Evolutionary conservation across 2,888 invertebrate species (phyloP).

Genomic region (Mesoligia furuncula): DNA sequence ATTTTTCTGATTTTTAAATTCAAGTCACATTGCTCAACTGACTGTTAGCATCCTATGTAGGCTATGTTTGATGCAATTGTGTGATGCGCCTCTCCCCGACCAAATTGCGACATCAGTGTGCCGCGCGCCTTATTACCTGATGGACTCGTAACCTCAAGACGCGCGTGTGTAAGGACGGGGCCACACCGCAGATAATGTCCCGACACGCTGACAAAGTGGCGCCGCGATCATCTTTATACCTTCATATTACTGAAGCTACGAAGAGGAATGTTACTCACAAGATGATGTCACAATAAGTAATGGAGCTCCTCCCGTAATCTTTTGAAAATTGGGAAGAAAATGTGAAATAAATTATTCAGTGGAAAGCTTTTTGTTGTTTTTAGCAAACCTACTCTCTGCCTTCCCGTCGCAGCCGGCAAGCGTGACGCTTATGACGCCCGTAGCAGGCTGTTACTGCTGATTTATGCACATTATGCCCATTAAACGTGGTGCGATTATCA

Average conservation of each 20-base stretch:
- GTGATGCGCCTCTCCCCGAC: background rate
- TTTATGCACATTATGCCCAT: constrained; percentile 9
- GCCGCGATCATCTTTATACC: constrained; percentile 6
- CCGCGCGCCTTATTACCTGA: background rate
- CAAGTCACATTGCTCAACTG: background rate
- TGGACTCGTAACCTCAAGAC: background rate
- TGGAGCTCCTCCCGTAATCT: background rate
- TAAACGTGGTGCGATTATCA: constrained; percentile 11
- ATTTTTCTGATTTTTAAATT: background rate
- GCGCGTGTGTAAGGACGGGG: background rate
- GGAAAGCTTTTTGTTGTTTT: background rate
- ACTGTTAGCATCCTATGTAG: background rate
- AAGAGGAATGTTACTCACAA: background rate
- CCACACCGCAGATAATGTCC: background rate
- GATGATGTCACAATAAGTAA: constrained; percentile 5
- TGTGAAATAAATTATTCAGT: background rate
- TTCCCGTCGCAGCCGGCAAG: background rate
- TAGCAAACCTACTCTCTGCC: background rate
- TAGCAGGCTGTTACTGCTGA: constrained; percentile 10
- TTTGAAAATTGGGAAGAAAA: constrained; percentile 1
- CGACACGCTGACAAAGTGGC: constrained; percentile 15
- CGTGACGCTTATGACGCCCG: background rate
- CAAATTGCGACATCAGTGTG: background rate
- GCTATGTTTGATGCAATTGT: background rate
- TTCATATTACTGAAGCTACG: constrained; percentile 1